Percentiles rank a stretch among this genome's conserved stretches.
Evolutionary conservation across 2,888 invertebrate genomes (phyloP).

Genomic region (Ectemnius cavifrons): DNA sequence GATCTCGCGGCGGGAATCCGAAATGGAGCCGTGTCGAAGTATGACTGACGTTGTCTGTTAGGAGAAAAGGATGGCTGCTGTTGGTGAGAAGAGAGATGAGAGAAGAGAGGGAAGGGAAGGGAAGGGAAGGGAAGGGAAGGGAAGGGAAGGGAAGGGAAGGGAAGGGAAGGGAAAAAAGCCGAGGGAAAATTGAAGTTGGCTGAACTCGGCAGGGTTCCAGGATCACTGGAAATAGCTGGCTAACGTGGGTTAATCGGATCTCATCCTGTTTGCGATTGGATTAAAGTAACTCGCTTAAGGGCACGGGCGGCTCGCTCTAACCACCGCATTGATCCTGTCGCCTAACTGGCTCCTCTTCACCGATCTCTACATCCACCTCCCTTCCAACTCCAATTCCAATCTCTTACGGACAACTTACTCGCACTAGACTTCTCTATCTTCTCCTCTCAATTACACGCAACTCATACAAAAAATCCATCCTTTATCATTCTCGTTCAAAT

Average conservation of each 20-base stretch:
- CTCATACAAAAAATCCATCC: too few species aligned
- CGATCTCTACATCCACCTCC: conserved; percentile 25
- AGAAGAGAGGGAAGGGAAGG: not conserved
- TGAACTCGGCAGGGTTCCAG: conserved; percentile 32
- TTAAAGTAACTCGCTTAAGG: conserved; percentile 65
- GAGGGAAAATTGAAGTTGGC: conserved; percentile 23
- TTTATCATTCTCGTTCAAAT: too few species aligned
- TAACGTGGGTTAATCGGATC: conserved; percentile 66
- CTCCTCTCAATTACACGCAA: too few species aligned
- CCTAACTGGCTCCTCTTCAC: conserved; percentile 50
- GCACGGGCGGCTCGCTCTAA: conserved; percentile 49
- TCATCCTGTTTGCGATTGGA: conserved; percentile 63
- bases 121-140: not conserved
- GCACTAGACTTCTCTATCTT: too few species aligned
- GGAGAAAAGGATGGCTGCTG: not conserved
- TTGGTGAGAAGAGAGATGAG: not conserved
- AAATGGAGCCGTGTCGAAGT: not conserved
- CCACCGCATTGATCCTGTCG: conserved; percentile 63
- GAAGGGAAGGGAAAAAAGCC: not conserved
- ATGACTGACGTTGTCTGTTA: not conserved
- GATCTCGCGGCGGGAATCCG: too few species aligned
- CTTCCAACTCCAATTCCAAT: too few species aligned
- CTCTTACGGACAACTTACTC: too few species aligned
- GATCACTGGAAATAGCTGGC: conserved; percentile 59
- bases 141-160: not conserved